phyloP scores from a whole-genome alignment of 2,797 vertebrate genomes.

The Melanotaenia pygmaea region DNA sequence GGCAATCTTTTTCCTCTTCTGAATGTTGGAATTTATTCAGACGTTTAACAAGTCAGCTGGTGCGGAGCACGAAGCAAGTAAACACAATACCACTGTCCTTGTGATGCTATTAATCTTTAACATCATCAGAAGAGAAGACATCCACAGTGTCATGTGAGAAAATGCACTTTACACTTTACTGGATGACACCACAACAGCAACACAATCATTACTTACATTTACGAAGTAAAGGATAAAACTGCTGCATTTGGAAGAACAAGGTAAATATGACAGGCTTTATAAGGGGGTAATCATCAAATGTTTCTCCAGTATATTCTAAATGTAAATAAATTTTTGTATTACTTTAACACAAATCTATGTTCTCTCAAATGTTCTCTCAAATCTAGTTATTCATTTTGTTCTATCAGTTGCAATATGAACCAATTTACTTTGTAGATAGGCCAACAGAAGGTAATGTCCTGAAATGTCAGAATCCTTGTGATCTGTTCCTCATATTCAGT shows the following conservation, averaged over 20 bases:
- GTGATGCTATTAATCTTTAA: slow-evolving; percentile 83
- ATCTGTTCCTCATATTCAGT: not conserved
- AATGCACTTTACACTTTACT: slow-evolving; percentile 79
- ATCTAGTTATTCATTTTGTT: too few species aligned
- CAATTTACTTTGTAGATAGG: not conserved
- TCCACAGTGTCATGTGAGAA: slow-evolving; percentile 81
- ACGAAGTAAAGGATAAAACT: not conserved
- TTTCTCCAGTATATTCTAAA: not conserved
- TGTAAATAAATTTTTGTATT: too few species aligned
- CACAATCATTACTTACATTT: slow-evolving; percentile 21
- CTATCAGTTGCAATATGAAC: not conserved
- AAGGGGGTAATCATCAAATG: not conserved
- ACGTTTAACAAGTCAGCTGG: not conserved
- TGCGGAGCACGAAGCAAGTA: not conserved
- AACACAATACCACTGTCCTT: not conserved
- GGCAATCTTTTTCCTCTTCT: too few species aligned
- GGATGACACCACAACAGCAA: slow-evolving; percentile 25
- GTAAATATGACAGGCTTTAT: slow-evolving; percentile 13
- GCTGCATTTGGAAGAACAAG: slow-evolving; percentile 13
- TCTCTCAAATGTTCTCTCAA: too few species aligned
- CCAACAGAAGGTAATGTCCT: not conserved
- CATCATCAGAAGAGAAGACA: slow-evolving; percentile 55
- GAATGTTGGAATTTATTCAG: not conserved
- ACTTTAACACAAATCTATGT: too few species aligned
- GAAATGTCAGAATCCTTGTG: not conserved